Percentiles rank a stretch among this genome's conserved stretches.
Evolutionary conservation across 1,140 invertebrate species (phyloP).

Genomic region (Aphis gossypii): DNA sequence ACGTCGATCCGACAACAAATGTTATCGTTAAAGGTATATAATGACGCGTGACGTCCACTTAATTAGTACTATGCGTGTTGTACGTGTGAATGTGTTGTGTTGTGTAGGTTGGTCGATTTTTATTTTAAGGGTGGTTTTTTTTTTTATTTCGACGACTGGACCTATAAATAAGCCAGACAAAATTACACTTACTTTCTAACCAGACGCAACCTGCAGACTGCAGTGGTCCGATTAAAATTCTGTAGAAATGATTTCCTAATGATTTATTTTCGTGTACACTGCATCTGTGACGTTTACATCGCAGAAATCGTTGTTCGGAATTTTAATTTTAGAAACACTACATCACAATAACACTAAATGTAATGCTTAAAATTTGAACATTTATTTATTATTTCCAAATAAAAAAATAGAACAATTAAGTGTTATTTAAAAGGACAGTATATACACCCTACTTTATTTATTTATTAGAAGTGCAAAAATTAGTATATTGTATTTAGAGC

Average conservation of each 20-base stretch:
- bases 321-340: neutral
- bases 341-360: neutral
- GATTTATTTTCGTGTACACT: neutral
- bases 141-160: neutral
- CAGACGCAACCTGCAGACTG: neutral
- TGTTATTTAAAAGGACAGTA: neutral
- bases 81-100: neutral
- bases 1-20: neutral
- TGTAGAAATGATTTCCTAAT: neutral
- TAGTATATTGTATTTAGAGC: neutral
- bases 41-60: neutral
- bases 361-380: neutral
- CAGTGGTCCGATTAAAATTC: neutral
- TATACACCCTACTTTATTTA: neutral
- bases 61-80: neutral
- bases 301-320: neutral
- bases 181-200: neutral
- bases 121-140: neutral
- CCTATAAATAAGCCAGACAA: neutral
- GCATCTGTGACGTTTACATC: neutral
- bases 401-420: neutral
- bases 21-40: neutral
- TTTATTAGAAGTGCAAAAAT: no score
- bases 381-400: neutral
- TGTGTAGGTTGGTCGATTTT: neutral